Evolutionary conservation across 2,888 invertebrate species (phyloP).

Genomic region (Merodon equestris): DNA sequence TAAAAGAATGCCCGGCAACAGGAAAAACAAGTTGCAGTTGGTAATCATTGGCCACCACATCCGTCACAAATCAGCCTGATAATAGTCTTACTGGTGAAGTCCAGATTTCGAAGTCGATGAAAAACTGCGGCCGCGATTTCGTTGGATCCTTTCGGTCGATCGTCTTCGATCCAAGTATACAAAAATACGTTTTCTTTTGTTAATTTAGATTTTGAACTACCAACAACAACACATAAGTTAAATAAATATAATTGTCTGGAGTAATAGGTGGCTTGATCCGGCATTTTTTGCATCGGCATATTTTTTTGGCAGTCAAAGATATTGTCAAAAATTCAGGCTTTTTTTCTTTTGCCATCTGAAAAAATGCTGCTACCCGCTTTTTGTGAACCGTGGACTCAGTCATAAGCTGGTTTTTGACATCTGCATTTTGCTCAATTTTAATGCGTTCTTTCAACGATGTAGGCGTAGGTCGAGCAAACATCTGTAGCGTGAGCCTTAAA

Average conservation of each 20-base stretch:
- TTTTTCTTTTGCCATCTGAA: constrained; percentile 24
- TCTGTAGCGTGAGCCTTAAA: background rate
- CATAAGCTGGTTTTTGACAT: constrained; percentile 9
- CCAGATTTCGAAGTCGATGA: constrained; percentile 1
- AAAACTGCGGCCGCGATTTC: constrained; percentile 18
- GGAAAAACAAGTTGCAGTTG: constrained; percentile 11
- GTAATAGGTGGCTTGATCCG: constrained; percentile 18
- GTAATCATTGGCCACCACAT: constrained; percentile 11
- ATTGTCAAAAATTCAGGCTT: constrained; percentile 21
- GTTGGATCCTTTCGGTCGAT: constrained; percentile 11
- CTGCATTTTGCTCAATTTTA: constrained; percentile 19
- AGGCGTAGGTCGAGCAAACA: constrained; percentile 30
- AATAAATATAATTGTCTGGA: constrained; percentile 16
- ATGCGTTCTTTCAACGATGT: constrained; percentile 18
- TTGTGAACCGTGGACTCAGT: constrained; percentile 14
- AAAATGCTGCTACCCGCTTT: constrained; percentile 6
- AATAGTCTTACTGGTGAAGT: background rate
- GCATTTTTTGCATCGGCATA: constrained; percentile 9
- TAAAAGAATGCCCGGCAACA: constrained; percentile 20
- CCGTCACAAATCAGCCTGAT: constrained; percentile 15
- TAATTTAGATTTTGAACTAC: constrained; percentile 3
- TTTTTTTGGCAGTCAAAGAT: constrained; percentile 31
- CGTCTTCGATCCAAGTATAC: constrained; percentile 10
- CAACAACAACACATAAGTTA: constrained; percentile 18
- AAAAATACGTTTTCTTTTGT: constrained; percentile 13